Evolutionary conservation across 1,140 invertebrate genomes (phyloP).

Genomic region (Tetramorium alpestre): DNA sequence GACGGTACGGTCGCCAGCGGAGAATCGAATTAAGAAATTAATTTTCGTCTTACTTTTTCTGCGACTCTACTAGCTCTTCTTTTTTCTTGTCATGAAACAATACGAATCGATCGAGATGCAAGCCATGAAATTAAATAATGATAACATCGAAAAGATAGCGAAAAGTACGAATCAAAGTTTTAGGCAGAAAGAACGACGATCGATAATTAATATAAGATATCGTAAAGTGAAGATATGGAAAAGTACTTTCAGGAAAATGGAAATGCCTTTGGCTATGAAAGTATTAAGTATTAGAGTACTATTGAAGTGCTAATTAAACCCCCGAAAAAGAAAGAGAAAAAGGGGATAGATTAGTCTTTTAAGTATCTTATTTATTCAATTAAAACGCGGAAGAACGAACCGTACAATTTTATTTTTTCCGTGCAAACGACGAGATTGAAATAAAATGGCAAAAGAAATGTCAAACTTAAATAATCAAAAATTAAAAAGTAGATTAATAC

Average conservation of each 20-base stretch:
- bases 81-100: neutral
- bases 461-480: conserved; percentile 11
- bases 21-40: conserved; percentile 79
- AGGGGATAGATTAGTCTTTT: neutral
- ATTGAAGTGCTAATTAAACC: conserved; percentile 1
- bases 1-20: conserved; percentile 78
- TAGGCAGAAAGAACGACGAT: neutral
- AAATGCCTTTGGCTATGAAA: conserved; percentile 11
- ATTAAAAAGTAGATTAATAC: neutral
- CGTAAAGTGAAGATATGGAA: neutral
- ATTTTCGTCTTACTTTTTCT: neutral
- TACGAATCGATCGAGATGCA: neutral
- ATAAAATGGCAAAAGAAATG: neutral
- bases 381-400: neutral
- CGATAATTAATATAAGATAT: neutral
- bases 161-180: neutral
- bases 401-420: conserved; percentile 20
- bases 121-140: neutral
- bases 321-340: neutral
- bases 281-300: conserved; percentile 42
- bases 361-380: conserved; percentile 11
- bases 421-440: neutral
- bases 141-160: neutral
- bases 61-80: neutral
- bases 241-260: neutral